Evolutionary conservation across 53 echinoderm and acorn worm genomes (phyloP).

Genomic region (Temnopleurus reevesii): DNA sequence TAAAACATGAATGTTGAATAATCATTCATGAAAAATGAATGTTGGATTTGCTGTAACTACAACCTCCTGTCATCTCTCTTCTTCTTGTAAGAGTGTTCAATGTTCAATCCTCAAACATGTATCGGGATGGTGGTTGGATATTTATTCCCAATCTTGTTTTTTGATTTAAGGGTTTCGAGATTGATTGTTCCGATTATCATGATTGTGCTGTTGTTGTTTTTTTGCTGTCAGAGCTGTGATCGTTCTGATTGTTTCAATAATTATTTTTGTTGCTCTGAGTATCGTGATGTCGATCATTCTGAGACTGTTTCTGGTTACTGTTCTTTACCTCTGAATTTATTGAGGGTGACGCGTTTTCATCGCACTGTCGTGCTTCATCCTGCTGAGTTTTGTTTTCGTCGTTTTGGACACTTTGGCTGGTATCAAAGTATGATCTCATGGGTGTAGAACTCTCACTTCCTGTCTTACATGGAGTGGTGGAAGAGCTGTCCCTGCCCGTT

Average conservation of each 20-base stretch:
- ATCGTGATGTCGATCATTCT: not conserved
- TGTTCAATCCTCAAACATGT: not conserved
- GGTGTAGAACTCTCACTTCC: slow-evolving; percentile 62
- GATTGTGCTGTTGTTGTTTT: not conserved
- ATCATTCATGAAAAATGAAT: not conserved
- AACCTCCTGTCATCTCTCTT: not conserved
- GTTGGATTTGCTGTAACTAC: not conserved
- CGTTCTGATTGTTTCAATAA: too few relatives aligned
- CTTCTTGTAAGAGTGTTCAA: not conserved
- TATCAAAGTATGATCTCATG: slow-evolving; percentile 57
- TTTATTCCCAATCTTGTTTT: not conserved
- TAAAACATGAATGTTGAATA: too few relatives aligned
- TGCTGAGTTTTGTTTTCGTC: slow-evolving; percentile 63
- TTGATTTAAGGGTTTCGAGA: not conserved
- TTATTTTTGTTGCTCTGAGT: too few relatives aligned
- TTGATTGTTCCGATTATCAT: not conserved
- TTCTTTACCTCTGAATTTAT: slow-evolving; percentile 34
- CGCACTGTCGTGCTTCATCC: slow-evolving; percentile 60
- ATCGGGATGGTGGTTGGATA: not conserved
- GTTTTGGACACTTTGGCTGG: slow-evolving; percentile 61
- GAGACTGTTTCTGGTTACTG: not conserved
- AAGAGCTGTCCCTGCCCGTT: slow-evolving; percentile 53
- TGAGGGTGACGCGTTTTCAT: slow-evolving; percentile 67
- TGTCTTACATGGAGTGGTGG: slow-evolving; percentile 66
- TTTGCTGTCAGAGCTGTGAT: not conserved